Conservation (phyloP, 2,797 vertebrate species). For the Eulemur mongoz region DNA sequence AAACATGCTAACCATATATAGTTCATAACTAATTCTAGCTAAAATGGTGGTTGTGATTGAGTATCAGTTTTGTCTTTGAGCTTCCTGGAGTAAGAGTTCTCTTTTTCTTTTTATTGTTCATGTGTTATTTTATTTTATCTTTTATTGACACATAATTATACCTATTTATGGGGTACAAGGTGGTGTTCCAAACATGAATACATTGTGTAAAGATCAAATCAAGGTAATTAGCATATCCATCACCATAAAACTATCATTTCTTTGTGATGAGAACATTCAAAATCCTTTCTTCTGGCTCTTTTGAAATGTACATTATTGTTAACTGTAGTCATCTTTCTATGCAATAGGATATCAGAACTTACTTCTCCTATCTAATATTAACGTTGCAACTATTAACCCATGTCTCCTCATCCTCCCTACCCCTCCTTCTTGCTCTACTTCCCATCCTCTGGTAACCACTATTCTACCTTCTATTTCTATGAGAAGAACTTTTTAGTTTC, state of each 20-base stretch:
- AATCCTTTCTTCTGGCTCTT: background rate
- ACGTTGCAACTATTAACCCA: background rate
- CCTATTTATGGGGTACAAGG: background rate
- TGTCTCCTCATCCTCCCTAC: background rate
- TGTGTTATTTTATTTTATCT: background rate
- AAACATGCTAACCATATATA: background rate
- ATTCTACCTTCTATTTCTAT: background rate
- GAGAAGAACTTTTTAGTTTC: background rate
- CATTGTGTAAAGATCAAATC: background rate
- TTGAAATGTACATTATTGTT: background rate
- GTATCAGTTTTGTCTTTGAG: background rate
- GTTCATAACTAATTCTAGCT: background rate
- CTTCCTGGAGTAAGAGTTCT: background rate
- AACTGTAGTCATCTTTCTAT: background rate
- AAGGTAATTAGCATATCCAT: background rate
- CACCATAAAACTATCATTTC: background rate
- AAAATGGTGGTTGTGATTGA: background rate
- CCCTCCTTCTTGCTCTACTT: background rate
- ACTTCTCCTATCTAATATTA: background rate
- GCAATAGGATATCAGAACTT: background rate
- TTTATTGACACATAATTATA: background rate
- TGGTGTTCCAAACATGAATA: background rate
- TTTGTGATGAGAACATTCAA: background rate
- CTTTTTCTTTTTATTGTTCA: background rate
- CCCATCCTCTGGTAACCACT: background rate